These are phyloP conservation scores for Dryoscopus gambensis DNA, from an alignment of 2,113 vertebrate species.

Conservation along the genomic window DNA sequence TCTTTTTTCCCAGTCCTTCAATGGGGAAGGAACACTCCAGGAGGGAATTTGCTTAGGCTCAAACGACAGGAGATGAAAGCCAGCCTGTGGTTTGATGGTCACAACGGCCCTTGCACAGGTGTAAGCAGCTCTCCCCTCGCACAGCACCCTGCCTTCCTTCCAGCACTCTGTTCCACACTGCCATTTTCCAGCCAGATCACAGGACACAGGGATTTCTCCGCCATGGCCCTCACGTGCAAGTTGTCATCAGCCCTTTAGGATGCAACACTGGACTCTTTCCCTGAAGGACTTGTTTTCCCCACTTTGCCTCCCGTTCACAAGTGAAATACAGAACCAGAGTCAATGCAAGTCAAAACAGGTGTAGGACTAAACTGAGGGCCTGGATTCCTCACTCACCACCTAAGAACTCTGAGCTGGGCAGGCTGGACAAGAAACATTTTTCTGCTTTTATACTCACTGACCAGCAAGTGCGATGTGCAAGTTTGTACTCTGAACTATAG, in stretches of 20 bases:
- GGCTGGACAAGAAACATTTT: not conserved
- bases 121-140: not conserved
- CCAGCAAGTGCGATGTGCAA: not conserved
- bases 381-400: not conserved
- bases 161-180: not conserved
- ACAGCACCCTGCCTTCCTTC: not conserved
- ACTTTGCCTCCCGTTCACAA: not conserved
- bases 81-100: not conserved
- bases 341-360: not conserved
- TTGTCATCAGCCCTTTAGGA: not conserved
- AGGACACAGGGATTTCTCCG: not conserved
- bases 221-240: not conserved
- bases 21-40: not conserved
- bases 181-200: not conserved
- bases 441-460: not conserved
- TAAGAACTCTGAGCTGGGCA: not conserved
- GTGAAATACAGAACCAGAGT: not conserved
- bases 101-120: not conserved
- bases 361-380: not conserved
- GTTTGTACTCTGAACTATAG: rapidly evolving
- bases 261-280: not conserved
- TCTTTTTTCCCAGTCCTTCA: not conserved
- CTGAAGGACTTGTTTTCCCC: not conserved
- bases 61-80: not conserved
- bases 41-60: not conserved